Evolutionary conservation across 2,888 invertebrate species (phyloP).

Genomic region (Erebia aethiops): DNA sequence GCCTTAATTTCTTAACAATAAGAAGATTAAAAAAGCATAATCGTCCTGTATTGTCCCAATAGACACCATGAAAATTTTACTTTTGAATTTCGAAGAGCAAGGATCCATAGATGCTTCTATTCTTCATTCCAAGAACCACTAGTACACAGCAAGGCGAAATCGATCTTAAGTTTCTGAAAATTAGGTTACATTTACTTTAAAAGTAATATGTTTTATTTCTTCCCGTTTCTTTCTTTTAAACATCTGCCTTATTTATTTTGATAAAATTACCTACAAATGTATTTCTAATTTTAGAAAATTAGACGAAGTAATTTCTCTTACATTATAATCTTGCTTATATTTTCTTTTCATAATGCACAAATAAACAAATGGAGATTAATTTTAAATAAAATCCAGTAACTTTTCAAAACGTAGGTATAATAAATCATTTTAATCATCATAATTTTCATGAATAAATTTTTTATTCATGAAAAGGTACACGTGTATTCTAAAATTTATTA

Average conservation of each 20-base stretch:
- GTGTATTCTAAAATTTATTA: too few species aligned
- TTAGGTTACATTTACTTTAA: neutral
- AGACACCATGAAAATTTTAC: slow-evolving; percentile 35
- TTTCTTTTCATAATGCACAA: too few species aligned
- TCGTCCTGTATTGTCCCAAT: slow-evolving; percentile 5
- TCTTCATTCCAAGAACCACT: slow-evolving; percentile 22
- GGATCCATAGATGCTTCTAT: slow-evolving; percentile 23
- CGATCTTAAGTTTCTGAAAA: neutral
- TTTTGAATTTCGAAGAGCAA: slow-evolving; percentile 25
- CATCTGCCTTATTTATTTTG: slow-evolving; percentile 20
- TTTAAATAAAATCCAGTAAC: too few species aligned
- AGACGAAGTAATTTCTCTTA: too few species aligned
- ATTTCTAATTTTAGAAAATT: too few species aligned
- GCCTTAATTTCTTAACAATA: neutral
- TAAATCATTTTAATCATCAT: too few species aligned
- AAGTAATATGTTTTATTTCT: neutral
- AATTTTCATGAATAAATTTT: too few species aligned
- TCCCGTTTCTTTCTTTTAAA: neutral
- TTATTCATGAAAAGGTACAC: too few species aligned
- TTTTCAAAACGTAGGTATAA: too few species aligned
- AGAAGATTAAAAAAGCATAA: neutral
- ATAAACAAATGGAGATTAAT: too few species aligned
- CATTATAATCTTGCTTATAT: too few species aligned
- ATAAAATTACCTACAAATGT: neutral
- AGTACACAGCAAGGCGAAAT: neutral